phyloP scores from a whole-genome alignment of 2,113 vertebrate species.

The Pterophyllum scalare region DNA sequence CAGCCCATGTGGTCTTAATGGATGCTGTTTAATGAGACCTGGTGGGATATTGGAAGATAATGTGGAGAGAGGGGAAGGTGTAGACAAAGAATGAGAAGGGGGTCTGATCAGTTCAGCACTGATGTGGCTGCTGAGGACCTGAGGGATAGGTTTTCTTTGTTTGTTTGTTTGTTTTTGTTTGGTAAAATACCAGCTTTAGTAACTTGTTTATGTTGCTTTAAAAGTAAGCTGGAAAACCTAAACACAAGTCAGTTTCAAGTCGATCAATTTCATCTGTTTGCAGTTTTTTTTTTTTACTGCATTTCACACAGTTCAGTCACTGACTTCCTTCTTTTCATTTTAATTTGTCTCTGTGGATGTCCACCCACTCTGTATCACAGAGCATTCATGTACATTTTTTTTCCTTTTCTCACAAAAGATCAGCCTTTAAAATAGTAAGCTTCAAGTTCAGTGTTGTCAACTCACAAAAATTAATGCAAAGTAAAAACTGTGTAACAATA shows the following conservation, averaged over 20 bases:
- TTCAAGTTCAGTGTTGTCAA: not conserved
- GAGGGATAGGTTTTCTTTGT: constrained; percentile 6
- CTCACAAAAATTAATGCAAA: not conserved
- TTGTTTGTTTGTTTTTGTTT: not conserved
- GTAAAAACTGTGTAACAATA: not conserved
- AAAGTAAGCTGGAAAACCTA: not conserved
- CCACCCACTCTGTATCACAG: not conserved
- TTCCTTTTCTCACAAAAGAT: not conserved
- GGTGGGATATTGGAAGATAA: constrained; percentile 14
- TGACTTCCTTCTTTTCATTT: not conserved
- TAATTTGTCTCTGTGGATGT: constrained; percentile 6
- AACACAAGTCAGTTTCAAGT: not conserved
- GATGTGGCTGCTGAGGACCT: constrained; percentile 27
- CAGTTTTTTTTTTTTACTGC: not conserved
- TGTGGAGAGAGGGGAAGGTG: not conserved
- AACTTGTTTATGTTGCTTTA: not conserved
- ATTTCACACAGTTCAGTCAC: not conserved
- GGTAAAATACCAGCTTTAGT: no score
- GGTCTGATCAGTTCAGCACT: constrained; percentile 3
- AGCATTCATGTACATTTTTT: not conserved
- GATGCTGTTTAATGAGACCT: constrained; percentile 52
- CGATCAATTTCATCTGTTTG: not conserved
- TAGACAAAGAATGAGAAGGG: not conserved
- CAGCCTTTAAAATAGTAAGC: not conserved
- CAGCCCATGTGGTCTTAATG: constrained; percentile 42